Percentiles rank a stretch among this genome's conserved stretches.
These are phyloP conservation scores for Pelecanus crispus DNA, from an alignment of 2,113 vertebrate species.

Conservation along the genomic window DNA sequence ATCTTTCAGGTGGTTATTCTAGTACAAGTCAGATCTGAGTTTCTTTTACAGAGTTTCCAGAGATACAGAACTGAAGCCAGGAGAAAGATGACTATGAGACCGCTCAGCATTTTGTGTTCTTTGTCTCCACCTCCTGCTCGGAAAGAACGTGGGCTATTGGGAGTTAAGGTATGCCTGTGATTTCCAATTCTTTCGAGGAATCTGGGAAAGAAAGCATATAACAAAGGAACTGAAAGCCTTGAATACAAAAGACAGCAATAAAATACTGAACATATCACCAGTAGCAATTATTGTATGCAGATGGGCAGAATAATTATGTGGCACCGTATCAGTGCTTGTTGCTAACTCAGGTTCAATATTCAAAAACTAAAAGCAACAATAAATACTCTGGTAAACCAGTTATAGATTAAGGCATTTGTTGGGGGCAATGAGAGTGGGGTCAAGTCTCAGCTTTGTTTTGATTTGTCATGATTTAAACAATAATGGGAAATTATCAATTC, in stretches of 20 bases:
- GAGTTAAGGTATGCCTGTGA: neutral
- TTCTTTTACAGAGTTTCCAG: neutral
- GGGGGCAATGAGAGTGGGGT: neutral
- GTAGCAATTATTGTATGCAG: neutral
- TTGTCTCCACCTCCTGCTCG: slow-evolving; percentile 52
- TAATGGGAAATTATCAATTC: neutral
- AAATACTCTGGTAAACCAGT: neutral
- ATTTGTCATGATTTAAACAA: neutral
- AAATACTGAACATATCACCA: neutral
- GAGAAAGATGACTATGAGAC: neutral
- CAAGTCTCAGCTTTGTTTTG: neutral
- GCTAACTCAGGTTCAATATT: neutral
- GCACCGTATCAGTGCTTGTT: neutral
- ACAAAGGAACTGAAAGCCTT: neutral
- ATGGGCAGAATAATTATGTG: neutral
- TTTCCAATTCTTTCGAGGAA: neutral
- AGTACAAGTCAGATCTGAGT: neutral
- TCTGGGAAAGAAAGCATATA: neutral
- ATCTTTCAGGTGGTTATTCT: neutral
- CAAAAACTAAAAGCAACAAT: neutral
- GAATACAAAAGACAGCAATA: neutral
- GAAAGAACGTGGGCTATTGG: neutral
- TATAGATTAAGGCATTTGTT: neutral
- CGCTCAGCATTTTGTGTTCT: neutral
- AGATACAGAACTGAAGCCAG: neutral